phyloP scores from a whole-genome alignment of 37 sponge, comb jelly and placozoan species.

The Aplysina aerophoba region DNA sequence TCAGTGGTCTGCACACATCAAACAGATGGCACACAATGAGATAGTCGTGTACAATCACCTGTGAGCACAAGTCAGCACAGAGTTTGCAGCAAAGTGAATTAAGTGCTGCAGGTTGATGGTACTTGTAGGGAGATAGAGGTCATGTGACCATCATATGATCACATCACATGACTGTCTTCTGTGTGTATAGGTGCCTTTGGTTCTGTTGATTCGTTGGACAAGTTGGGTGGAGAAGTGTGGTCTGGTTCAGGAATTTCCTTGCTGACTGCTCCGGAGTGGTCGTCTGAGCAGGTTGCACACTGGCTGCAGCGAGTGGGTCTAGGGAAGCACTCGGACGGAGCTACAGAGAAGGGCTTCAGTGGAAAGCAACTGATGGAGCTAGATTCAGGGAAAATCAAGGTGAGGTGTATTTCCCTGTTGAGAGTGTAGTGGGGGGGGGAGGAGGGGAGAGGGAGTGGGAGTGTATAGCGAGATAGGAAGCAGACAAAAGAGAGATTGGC shows the following conservation, averaged over 20 bases:
- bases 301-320: constrained; percentile 18
- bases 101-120: no score
- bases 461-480: no score
- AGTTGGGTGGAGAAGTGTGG: not conserved
- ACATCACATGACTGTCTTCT: no score
- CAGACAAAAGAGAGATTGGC: no score
- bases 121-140: not conserved
- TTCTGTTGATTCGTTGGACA: constrained; percentile 15
- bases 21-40: no score
- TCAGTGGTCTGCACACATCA: no score
- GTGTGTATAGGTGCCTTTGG: not conserved
- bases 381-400: constrained; percentile 30
- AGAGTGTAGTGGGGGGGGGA: no score
- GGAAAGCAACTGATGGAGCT: constrained; percentile 34
- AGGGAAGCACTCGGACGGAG: not conserved
- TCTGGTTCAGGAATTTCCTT: not conserved
- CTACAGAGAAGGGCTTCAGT: constrained; percentile 11
- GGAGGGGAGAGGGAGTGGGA: no score
- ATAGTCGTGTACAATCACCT: no score
- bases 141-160: not conserved
- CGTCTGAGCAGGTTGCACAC: constrained; percentile 14
- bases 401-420: no score
- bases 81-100: no score
- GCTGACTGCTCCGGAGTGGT: constrained; percentile 21
- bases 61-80: no score